Percentiles rank a stretch among this genome's conserved stretches.
Conservation (phyloP, 1,140 invertebrate genomes). For the Parapsyche elsis region DNA sequence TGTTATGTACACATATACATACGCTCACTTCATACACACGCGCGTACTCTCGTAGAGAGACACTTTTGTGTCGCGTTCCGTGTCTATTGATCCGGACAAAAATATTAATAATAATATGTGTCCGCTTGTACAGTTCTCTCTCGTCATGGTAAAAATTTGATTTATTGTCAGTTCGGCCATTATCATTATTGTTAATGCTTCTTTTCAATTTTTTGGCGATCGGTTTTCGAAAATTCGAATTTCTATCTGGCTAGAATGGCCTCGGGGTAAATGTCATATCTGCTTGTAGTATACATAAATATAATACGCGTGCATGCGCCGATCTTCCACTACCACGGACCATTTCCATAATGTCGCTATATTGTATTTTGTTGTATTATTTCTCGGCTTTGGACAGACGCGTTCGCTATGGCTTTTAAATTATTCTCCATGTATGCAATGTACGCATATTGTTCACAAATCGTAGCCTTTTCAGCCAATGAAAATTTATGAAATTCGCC, state of each 20-base stretch:
- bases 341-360: conserved; percentile 33
- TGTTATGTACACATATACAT: conserved; percentile 17
- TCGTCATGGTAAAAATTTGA: conserved; percentile 43
- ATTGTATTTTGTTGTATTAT: conserved; percentile 19
- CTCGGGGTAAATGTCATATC: conserved; percentile 29
- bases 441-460: background rate
- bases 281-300: background rate
- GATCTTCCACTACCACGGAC: background rate
- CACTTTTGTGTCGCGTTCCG: conserved; percentile 26
- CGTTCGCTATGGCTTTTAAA: conserved; percentile 1
- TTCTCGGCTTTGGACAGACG: background rate
- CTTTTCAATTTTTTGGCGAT: conserved; percentile 36
- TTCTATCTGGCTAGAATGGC: conserved; percentile 29
- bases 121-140: conserved; percentile 32
- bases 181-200: conserved; percentile 38
- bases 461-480: too few relatives aligned
- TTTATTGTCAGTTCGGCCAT: conserved; percentile 41
- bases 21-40: background rate
- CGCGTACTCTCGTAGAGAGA: background rate
- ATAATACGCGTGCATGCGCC: background rate
- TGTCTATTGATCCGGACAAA: conserved; percentile 47
- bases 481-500: too few relatives aligned
- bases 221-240: conserved; percentile 18
- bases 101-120: conserved; percentile 49
- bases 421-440: background rate